A percentile compares a stretch with the other conserved stretches of the same genome.
These are phyloP conservation scores for Clarias platycephalus DNA, from an alignment of 2,797 vertebrate species.

Conservation along the genomic window DNA sequence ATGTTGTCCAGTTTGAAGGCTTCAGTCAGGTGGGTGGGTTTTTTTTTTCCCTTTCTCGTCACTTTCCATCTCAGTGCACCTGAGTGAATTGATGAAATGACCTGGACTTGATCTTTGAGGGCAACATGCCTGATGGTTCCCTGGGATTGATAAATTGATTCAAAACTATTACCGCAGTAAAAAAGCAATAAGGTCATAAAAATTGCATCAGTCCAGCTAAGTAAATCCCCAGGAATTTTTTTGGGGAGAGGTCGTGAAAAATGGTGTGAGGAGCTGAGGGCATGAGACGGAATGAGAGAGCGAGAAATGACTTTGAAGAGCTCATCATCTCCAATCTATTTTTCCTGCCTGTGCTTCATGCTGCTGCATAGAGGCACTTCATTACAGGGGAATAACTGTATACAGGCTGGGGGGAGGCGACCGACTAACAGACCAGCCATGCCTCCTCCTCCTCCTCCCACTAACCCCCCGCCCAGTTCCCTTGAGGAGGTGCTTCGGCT, in stretches of 20 bases:
- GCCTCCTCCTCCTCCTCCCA: conserved; percentile 71
- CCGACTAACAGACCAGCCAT: conserved; percentile 52
- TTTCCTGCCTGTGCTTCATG: conserved; percentile 96
- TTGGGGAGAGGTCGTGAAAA: conserved; percentile 78
- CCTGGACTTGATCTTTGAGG: conserved; percentile 98
- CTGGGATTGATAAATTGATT: conserved; percentile 99
- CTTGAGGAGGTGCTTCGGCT: conserved; percentile 92
- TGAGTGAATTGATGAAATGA: conserved; percentile 98
- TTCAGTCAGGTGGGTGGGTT: background rate
- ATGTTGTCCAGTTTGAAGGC: conserved; percentile 69
- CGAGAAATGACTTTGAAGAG: conserved; percentile 99
- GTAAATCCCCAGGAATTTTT: conserved; percentile 95
- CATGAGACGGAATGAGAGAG: conserved; percentile 98
- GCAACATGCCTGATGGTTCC: conserved; percentile 95
- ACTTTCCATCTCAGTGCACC: conserved; percentile 86
- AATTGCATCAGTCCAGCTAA: conserved; percentile 96
- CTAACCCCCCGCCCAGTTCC: conserved; percentile 61
- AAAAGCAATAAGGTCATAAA: conserved; percentile 99
- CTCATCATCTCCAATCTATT: conserved; percentile 99
- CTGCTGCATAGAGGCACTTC: conserved; percentile 98
- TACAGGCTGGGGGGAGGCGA: conserved; percentile 76
- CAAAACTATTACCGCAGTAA: conserved; percentile 99
- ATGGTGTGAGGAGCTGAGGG: conserved; percentile 80
- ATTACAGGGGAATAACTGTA: conserved; percentile 99
- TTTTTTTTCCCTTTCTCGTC: conserved; percentile 44